These are phyloP conservation scores for Sebastes goodei DNA, from an alignment of 2,797 vertebrate species.

Conservation along the genomic window DNA sequence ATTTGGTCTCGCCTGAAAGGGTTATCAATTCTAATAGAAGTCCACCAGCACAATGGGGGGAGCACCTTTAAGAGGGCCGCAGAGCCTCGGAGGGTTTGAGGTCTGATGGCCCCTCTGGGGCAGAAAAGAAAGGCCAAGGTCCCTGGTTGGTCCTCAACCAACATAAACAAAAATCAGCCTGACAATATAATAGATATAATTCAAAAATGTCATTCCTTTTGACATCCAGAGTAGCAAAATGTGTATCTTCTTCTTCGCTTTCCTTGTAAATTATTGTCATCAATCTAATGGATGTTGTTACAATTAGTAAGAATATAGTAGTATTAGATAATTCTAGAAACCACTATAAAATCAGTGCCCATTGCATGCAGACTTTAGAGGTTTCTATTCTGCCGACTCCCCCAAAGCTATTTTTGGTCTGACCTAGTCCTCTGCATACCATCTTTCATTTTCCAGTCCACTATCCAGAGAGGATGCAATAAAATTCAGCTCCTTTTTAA, in stretches of 20 bases:
- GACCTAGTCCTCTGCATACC: background rate
- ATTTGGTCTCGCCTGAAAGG: constrained; percentile 72
- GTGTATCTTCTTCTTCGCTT: background rate
- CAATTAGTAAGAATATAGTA: background rate
- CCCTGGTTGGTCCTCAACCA: constrained; percentile 28
- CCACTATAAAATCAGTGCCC: background rate
- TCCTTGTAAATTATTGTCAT: background rate
- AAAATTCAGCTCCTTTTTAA: constrained; percentile 5
- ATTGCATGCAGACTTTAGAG: background rate
- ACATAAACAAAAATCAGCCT: constrained; percentile 40
- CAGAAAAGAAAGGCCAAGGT: constrained; percentile 53
- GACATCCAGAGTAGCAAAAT: background rate
- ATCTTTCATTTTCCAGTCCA: constrained; percentile 4
- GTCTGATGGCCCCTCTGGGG: constrained; percentile 51
- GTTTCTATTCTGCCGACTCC: background rate
- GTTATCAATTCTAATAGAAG: constrained; percentile 83
- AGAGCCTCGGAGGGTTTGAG: constrained; percentile 34
- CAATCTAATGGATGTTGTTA: background rate
- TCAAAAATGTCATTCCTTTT: background rate
- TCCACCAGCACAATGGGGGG: constrained; percentile 27
- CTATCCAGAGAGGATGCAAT: background rate
- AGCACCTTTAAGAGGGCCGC: constrained; percentile 34
- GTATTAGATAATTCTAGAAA: background rate
- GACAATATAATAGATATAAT: background rate
- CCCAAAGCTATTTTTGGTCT: background rate